A percentile compares a stretch with the other conserved stretches of the same genome.
Evolutionary conservation across 2,888 invertebrate species (phyloP).

Genomic region (Electrophaes corylata): DNA sequence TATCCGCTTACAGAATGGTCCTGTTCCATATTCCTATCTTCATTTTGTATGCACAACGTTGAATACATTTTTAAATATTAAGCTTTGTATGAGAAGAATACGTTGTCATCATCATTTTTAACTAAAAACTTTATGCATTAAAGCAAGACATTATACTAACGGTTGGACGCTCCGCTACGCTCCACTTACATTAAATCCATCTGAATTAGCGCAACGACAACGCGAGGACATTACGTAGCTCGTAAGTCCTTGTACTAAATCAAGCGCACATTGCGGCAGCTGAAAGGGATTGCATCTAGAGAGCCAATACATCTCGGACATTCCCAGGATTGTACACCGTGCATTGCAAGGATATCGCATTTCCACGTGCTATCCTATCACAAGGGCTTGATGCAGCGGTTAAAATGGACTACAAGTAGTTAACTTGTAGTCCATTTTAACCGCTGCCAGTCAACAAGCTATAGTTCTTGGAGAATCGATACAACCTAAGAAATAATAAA

Average conservation of each 20-base stretch:
- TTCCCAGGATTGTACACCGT: conserved; percentile 16
- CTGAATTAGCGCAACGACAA: conserved; percentile 65
- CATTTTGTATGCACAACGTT: conserved; percentile 4
- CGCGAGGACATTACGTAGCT: conserved; percentile 58
- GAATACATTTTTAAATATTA: conserved; percentile 21
- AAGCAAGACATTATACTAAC: conserved; percentile 52
- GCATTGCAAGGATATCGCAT: conserved; percentile 10
- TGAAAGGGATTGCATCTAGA: conserved; percentile 38
- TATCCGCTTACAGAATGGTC: conserved; percentile 1
- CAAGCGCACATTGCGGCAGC: conserved; percentile 44
- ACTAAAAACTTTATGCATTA: conserved; percentile 44
- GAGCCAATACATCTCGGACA: conserved; percentile 36
- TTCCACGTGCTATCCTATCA: no score
- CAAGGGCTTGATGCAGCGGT: no score
- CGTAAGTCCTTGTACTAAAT: conserved; percentile 64
- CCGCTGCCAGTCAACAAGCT: no score
- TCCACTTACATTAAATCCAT: conserved; percentile 61
- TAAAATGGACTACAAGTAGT: no score
- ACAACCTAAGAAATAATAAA: no score
- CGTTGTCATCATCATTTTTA: conserved; percentile 31
- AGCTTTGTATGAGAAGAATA: conserved; percentile 18
- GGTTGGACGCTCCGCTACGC: conserved; percentile 51
- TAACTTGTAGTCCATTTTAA: no score
- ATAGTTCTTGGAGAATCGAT: no score
- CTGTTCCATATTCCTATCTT: conserved; percentile 3